These are phyloP conservation scores for Austrolebias charrua DNA, from an alignment of 2,797 vertebrate genomes.

Conservation along the genomic window DNA sequence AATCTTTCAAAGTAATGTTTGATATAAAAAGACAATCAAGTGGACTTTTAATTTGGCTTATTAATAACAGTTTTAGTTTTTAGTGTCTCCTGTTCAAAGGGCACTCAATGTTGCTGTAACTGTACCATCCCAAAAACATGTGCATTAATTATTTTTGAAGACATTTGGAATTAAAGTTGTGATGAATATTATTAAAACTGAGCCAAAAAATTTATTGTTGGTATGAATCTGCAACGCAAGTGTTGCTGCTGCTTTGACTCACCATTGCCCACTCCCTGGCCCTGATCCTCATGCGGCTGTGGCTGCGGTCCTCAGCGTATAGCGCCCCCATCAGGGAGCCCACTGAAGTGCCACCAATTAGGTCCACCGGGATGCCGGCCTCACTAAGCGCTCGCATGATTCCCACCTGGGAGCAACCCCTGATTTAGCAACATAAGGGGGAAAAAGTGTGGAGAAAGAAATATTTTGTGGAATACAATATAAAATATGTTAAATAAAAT, in stretches of 20 bases:
- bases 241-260: conserved; percentile 25
- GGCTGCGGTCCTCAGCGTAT: conserved; percentile 89
- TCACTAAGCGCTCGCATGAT: conserved; percentile 86
- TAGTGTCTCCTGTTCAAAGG: no score
- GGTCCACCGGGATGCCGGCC: conserved; percentile 88
- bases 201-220: no score
- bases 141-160: no score
- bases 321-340: conserved; percentile 92
- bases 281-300: conserved; percentile 88
- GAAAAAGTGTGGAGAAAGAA: neutral
- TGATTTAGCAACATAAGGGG: conserved; percentile 39
- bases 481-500: neutral
- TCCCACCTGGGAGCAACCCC: conserved; percentile 94
- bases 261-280: conserved; percentile 95
- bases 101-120: no score
- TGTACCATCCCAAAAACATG: no score
- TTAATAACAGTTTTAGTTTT: no score
- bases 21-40: no score
- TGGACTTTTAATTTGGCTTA: no score
- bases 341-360: conserved; percentile 91
- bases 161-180: no score
- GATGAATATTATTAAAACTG: no score
- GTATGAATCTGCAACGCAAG: no score
- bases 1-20: no score
- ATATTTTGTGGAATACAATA: neutral